Conservation (phyloP, 92 coral and sea anemone species). For the Epizoanthus fatuus region DNA sequence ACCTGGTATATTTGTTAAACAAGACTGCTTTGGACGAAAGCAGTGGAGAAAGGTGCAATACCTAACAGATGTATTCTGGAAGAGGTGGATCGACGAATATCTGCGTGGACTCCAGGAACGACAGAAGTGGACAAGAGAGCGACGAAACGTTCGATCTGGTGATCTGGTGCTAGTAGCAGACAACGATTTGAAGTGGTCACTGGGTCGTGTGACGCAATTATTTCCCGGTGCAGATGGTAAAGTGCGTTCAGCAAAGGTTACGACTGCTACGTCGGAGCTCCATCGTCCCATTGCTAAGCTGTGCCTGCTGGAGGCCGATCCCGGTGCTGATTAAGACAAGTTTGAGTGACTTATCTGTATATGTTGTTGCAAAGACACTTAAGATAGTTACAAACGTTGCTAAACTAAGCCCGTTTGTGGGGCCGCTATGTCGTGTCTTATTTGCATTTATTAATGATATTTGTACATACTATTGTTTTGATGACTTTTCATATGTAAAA, state of each 20-base stretch:
- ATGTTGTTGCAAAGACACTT: constrained; percentile 13
- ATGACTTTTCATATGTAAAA: no score
- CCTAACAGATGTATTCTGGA: constrained; percentile 48
- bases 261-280: constrained; percentile 54
- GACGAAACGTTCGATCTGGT: constrained; percentile 37
- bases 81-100: constrained; percentile 46
- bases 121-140: constrained; percentile 50
- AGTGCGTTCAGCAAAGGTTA: constrained; percentile 36
- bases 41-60: constrained; percentile 60
- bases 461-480: no score
- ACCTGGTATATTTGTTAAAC: constrained; percentile 46
- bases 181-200: constrained; percentile 35
- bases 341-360: constrained; percentile 11
- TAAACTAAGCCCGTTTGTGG: constrained; percentile 47
- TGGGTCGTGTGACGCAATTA: constrained; percentile 43
- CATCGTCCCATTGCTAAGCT: constrained; percentile 57
- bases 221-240: constrained; percentile 46
- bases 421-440: constrained; percentile 55
- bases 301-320: constrained; percentile 51
- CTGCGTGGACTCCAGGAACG: constrained; percentile 43
- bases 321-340: background rate
- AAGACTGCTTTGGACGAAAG: constrained; percentile 51
- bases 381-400: constrained; percentile 10
- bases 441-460: background rate
- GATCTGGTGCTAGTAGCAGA: constrained; percentile 49